phyloP scores from a whole-genome alignment of 2,888 invertebrate genomes.

The Cryptus viduatorius region DNA sequence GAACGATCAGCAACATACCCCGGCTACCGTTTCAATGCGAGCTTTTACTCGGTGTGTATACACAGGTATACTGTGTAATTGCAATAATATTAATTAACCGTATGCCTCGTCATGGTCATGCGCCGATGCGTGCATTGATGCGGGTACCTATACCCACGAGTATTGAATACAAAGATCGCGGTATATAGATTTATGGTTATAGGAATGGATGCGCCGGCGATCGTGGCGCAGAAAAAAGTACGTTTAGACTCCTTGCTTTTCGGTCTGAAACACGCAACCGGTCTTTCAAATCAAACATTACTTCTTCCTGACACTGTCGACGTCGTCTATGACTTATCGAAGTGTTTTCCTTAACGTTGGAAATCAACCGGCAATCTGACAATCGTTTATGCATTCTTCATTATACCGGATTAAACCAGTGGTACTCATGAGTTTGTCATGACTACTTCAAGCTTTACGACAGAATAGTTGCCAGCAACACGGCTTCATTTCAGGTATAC shows the following conservation, averaged over 20 bases:
- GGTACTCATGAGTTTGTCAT: neutral
- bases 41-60: constrained; percentile 18
- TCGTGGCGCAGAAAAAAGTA: neutral
- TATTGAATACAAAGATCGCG: constrained; percentile 1
- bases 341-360: neutral
- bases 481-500: neutral
- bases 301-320: neutral
- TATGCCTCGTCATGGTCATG: constrained; percentile 54
- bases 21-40: constrained; percentile 26
- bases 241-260: neutral
- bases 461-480: no score
- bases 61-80: constrained; percentile 72
- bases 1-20: constrained; percentile 17
- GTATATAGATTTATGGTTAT: neutral
- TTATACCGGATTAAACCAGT: neutral
- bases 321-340: neutral
- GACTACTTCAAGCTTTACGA: neutral
- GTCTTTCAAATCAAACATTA: neutral
- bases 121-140: constrained; percentile 31
- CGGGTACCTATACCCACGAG: neutral
- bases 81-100: constrained; percentile 79
- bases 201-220: neutral
- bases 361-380: neutral
- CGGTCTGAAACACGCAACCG: neutral
- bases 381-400: neutral